Conservation (phyloP, 1,140 invertebrate genomes). For the Drosophila rhopaloa region DNA sequence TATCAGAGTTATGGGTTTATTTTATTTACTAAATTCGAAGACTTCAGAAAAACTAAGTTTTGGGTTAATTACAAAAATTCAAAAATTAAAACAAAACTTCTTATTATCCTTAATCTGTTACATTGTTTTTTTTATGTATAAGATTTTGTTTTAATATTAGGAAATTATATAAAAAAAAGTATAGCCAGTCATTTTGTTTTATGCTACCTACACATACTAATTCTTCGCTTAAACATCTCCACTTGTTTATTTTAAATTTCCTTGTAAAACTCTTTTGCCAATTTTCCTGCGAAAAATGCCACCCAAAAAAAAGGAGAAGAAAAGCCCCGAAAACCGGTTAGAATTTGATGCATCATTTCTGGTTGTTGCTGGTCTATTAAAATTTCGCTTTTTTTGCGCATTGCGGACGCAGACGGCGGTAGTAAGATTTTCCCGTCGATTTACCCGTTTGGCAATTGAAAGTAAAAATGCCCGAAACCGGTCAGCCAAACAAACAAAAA, state of each 20-base stretch:
- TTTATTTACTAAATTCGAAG: too few species aligned
- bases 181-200: too few species aligned
- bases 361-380: constrained; percentile 43
- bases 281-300: constrained; percentile 6
- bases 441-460: constrained; percentile 64
- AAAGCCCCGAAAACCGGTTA: constrained; percentile 64
- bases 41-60: too few species aligned
- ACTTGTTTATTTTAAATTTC: not conserved
- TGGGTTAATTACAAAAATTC: too few species aligned
- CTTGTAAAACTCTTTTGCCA: not conserved
- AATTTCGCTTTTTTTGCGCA: constrained; percentile 71
- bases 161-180: too few species aligned
- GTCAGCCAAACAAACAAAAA: constrained; percentile 33
- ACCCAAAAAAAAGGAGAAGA: not conserved
- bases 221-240: not conserved
- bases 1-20: too few species aligned
- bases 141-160: too few species aligned
- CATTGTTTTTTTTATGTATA: too few species aligned
- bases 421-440: constrained; percentile 61
- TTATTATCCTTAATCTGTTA: too few species aligned
- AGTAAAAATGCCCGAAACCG: constrained; percentile 73
- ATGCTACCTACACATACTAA: too few species aligned
- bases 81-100: too few species aligned
- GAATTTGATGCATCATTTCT: constrained; percentile 51
- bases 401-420: constrained; percentile 36